Evolutionary conservation across 2,113 vertebrate species (phyloP), one percentile per base, ranked within the genome.

Genomic region (Hydrochoerus hydrochaeris): DNA sequence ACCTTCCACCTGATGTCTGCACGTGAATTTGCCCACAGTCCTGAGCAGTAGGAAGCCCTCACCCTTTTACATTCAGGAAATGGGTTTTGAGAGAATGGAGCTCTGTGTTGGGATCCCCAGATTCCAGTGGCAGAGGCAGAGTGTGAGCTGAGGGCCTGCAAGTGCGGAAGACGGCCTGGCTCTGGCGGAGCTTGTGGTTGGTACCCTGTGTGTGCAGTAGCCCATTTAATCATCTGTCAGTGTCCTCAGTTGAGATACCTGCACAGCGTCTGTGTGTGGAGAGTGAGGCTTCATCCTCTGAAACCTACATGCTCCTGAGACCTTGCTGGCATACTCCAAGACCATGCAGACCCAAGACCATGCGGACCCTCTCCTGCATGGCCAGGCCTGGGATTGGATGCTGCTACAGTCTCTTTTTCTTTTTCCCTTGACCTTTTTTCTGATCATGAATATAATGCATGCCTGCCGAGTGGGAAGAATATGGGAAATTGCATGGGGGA

Each of bases 111-210:
- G 30, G 88, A 20, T 17, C 22, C 3, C 20, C 24, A 1, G 32
- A 92, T 14, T 65, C 32, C 4, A 63, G 30, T 49, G 2, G 12
- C 8, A 32, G 19, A 26, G 44, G 12, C 58, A 65, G 17, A 71
- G 58, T 49, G 0, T 5, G 24, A 71, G n/a, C 81, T 0, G 0
- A 28, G 16, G 12, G n/a, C 77, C 54, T 0, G 3, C 5, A 0
- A 16, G 7, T 52, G 28, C 52, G 54, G 93, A 91, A 97, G 92
- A 77, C 41, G 96, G 35, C 41, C 96, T 62, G 81, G 94, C 69
- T 96, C 95, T 92, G 54, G 94, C 86, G 97, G 60, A 85, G 38
- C 32, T 6, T 12, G 58, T 17, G 44, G 24, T 28, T 85, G 90
- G 77, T 38, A 14, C 87, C 12, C 0, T 65, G 30, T 60, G 19